phyloP scores from a whole-genome alignment of 1,140 invertebrate species.

The Magallana ariakensis region DNA sequence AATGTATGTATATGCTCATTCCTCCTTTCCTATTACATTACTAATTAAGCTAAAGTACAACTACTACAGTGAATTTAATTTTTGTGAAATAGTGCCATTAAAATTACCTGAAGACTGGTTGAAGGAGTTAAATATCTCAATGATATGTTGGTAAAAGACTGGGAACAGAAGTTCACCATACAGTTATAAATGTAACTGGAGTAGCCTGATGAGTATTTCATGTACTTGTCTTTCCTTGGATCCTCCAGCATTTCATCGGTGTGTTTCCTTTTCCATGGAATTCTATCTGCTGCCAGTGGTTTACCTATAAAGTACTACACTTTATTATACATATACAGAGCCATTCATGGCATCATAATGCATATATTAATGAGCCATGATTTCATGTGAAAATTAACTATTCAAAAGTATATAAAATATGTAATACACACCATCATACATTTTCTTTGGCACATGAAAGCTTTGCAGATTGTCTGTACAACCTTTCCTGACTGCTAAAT shows the following conservation, averaged over 20 bases:
- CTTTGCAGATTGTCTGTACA: conserved; percentile 51
- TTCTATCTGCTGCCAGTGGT: background rate
- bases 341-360: too few relatives aligned
- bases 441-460: conserved; percentile 42
- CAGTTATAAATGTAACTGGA: background rate
- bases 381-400: too few relatives aligned
- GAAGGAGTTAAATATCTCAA: background rate
- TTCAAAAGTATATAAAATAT: too few relatives aligned
- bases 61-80: too few relatives aligned
- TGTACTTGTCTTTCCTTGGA: background rate
- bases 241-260: background rate
- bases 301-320: background rate
- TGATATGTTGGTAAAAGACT: background rate
- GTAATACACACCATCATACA: background rate
- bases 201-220: background rate
- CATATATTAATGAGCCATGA: too few relatives aligned
- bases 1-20: too few relatives aligned
- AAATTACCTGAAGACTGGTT: background rate
- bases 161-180: background rate
- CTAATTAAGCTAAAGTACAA: too few relatives aligned
- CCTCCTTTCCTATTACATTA: too few relatives aligned
- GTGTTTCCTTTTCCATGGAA: background rate
- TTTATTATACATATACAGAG: too few relatives aligned
- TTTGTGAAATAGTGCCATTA: too few relatives aligned
- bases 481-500: conserved; percentile 4